Base-by-base conservation (phyloP, 2,113 vertebrate genomes). In the Pedionomus torquatus region DNA sequence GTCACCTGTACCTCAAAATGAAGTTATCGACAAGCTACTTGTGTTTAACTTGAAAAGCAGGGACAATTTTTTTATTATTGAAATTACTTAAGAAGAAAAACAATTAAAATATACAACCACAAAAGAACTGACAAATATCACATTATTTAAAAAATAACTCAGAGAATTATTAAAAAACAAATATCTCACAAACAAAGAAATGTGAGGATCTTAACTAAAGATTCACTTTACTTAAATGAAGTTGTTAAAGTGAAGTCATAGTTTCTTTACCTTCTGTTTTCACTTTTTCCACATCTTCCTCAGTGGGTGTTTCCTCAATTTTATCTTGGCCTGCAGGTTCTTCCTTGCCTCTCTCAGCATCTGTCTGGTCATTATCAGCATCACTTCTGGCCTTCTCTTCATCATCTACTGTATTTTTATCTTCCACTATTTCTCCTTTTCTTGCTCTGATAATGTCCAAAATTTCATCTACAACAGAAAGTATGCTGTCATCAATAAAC, bases 381-480 rank as follows among this genome's bases (percentile, higher is more conserved):
- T 99, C 99, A 82, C 90, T 91, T 85, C 97, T 98, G 21, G 97
- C 97, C 91, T 98, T 99, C 89, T 98, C 98, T 95, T 99, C 99
- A 90, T 98, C 98, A 19, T 98, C 94, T 75, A 96, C 97, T 83
- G 97, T 95, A 37, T 41, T 98, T 96, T 98, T 99, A 98, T 98
- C 98, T 95, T 99, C 98, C 80, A 98, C 97, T 61, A 98, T 98
- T 95, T 98, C 97, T 84, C 98, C 98, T 95, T 97, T 98, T 92
- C 95, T 98, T 87, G 97, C 91, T 98, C 99, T 99, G 97, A 98
- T 71, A 60, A 97, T 87, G 61, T 99, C 99, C 97, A 97, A 87
- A 95, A 99, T 98, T 96, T 99, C 98, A 78, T 99, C 99, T 99
- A 88, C 49, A 79, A 90, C 5, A 91, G 30, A 93, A 91, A 70